Base-by-base conservation (phyloP, 2,888 invertebrate genomes). In the Lottia gigantea region DNA sequence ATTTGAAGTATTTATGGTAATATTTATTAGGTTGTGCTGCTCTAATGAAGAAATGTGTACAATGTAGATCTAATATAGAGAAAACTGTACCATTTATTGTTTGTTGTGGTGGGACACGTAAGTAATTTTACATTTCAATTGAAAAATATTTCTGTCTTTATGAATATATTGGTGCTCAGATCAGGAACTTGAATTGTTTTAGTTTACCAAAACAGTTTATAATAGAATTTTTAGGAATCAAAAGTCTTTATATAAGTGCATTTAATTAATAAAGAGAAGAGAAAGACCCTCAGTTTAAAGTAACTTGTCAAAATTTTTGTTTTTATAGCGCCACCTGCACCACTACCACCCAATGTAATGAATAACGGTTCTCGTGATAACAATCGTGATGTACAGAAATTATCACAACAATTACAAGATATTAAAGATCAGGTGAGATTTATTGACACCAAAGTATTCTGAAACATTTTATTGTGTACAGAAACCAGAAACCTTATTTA, bases 31-130 rank as follows among this genome's bases (percentile, higher is more conserved):
- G 87, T 82, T 98, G 97, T 90, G 95, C 96, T 74, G 93, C 94
- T 77, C 92, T 97, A 82, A 97, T 98, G 96, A 97, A 97, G 91
- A 97, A 97, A 90, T 98, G 98, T 90, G 96, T 98, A 19, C 93
- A 95, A 88, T 98, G 98, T 89, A 93, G 97, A 82, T 92, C 94
- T 65, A 94, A 94, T 88, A 95, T 97, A 78, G 94, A 94, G 78
- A 86, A 87, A 74, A 84, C 83, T 63, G 83, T 88, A 55, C 85
- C 87, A 47, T 88, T 87, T 75, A 83, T 85, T 66, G 85, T 87
- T 6, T 88, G 88, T 76, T 88, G 88, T 79, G 87, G 85, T n/a
- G 87, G 86, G 46, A 83, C 81, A 70, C 85, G 87, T 86, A 81
- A 82, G 86, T 83, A 15, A 19, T n/a, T 8, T 40, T 40, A 8